Base-by-base conservation (phyloP, 2,113 vertebrate genomes). In the Meleagris gallopavo region DNA sequence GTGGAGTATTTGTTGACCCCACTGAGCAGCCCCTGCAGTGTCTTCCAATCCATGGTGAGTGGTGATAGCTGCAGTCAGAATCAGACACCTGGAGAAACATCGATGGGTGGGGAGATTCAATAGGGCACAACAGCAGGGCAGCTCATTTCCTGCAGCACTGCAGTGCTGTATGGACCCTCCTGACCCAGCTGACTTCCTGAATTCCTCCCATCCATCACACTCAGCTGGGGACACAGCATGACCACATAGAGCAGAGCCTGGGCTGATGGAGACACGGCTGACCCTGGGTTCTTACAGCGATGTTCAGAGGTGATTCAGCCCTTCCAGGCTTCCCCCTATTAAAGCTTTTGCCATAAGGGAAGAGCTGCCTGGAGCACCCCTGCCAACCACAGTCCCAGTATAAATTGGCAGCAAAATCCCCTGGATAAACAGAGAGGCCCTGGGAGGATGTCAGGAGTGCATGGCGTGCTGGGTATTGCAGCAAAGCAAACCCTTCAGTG, bases 1-100 rank as follows among this genome's bases (percentile, higher is more conserved):
- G 99, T 99, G 92, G 99, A 99, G 95, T 99, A 99, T 78, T 99
- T 98, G 97, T 98, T 99, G 86, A 99, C 99, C 1, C 99, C 99
- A 0, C 98, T 99, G 96, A 99, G 88, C 6, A 99, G 97, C 0
- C 18, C 46, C 94, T 99, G 94, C 19, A 99, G 92, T 0, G 95
- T 97, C 72, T 97, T 97, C 99, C 99, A 99, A 87, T 99, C 99
- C 99, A 99, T 99, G 94, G 92, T 22, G 48, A 81, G 55, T 50
- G 89, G n/a, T 0, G 41, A 24, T 0, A 7, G 58, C 0, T 11
- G 64, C 71, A 38, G 21, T 52, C 20, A 2, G 70, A 75, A 78
- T 94, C 89, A 96, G 95, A 83, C 2, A 70, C 41, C 58, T 77
- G 83, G 15, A 78, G 89, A 55, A 82, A 38, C 36, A 58, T n/a